Evolutionary conservation across 1,140 invertebrate species (phyloP).

Genomic region (Heliconius eleuchia): DNA sequence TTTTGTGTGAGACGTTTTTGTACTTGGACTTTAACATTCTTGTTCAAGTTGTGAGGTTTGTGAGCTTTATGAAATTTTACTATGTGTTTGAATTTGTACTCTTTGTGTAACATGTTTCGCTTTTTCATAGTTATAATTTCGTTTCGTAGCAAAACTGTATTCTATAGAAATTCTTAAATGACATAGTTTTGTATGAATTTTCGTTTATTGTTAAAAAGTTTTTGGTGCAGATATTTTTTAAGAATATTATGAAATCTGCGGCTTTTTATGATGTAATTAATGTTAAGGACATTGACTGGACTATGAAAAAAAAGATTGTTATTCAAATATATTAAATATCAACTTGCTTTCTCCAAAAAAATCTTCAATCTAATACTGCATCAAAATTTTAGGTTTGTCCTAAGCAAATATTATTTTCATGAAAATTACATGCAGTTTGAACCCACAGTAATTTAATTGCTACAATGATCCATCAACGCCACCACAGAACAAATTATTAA

Average conservation of each 20-base stretch:
- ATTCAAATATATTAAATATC: too few relatives aligned
- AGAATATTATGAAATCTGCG: too few relatives aligned
- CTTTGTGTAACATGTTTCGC: constrained; percentile 6
- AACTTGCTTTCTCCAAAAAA: too few relatives aligned
- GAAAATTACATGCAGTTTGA: neutral
- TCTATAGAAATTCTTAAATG: neutral
- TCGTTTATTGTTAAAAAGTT: neutral
- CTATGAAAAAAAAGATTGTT: too few relatives aligned
- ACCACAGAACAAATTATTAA: neutral
- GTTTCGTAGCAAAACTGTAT: neutral
- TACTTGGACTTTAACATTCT: constrained; percentile 26
- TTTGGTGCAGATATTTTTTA: neutral
- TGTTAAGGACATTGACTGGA: too few relatives aligned
- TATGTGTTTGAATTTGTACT: constrained; percentile 18
- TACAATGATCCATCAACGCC: neutral
- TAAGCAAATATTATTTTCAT: too few relatives aligned
- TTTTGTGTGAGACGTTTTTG: constrained; percentile 26
- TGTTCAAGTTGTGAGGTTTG: constrained; percentile 19
- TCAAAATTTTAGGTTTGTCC: too few relatives aligned
- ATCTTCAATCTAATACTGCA: too few relatives aligned
- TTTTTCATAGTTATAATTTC: constrained; percentile 7
- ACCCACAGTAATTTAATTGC: neutral
- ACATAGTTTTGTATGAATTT: neutral
- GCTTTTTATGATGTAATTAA: too few relatives aligned
- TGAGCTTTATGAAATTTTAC: constrained; percentile 13